These are phyloP conservation scores for Leucophenga montana DNA, from an alignment of 2,888 invertebrate genomes.

Conservation along the genomic window DNA sequence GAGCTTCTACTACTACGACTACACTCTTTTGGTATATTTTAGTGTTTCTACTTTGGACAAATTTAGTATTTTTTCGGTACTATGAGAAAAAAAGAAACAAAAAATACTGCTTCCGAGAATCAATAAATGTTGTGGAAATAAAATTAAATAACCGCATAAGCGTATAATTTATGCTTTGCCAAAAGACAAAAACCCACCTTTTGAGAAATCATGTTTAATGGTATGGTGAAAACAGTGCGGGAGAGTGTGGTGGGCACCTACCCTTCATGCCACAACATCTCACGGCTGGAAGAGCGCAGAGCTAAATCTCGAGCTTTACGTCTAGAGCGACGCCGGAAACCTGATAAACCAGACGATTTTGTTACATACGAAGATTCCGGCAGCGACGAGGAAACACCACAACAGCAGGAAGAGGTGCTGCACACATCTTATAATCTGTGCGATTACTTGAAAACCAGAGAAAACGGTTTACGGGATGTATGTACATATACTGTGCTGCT, in stretches of 20 bases:
- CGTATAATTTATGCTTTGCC: background rate
- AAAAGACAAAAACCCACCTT: background rate
- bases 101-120: slow-evolving; percentile 29
- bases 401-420: slow-evolving; percentile 81
- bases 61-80: too few species aligned
- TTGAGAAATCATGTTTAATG: slow-evolving; percentile 64
- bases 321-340: slow-evolving; percentile 83
- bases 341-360: slow-evolving; percentile 92
- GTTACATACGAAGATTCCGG: slow-evolving; percentile 91
- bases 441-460: slow-evolving; percentile 86
- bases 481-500: slow-evolving; percentile 32
- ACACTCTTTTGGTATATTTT: slow-evolving; percentile 41
- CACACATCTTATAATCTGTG: slow-evolving; percentile 89
- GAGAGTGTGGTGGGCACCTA: slow-evolving; percentile 79
- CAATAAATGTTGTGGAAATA: background rate
- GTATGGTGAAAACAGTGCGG: slow-evolving; percentile 71
- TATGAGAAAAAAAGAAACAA: background rate
- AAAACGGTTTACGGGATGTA: slow-evolving; percentile 82
- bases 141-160: too few species aligned
- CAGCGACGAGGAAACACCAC: slow-evolving; percentile 86
- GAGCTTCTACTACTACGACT: slow-evolving; percentile 29
- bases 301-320: slow-evolving; percentile 75
- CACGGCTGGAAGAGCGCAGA: slow-evolving; percentile 83
- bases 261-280: slow-evolving; percentile 84
- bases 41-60: too few species aligned